phyloP scores from a whole-genome alignment of 2,113 vertebrate genomes.

The Lota lota region DNA sequence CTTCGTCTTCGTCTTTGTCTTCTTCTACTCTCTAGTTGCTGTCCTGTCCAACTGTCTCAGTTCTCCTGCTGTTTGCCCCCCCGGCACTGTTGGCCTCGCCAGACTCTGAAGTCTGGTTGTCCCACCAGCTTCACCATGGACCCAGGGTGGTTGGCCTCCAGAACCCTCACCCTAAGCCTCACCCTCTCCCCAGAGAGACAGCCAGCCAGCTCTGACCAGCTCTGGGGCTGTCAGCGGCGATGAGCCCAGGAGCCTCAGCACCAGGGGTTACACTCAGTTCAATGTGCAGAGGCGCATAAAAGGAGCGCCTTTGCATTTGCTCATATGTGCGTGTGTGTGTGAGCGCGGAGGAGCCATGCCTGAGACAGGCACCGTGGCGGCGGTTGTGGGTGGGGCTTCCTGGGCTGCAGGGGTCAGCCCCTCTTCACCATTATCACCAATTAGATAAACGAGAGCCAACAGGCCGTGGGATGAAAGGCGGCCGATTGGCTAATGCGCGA shows the following conservation, averaged over 20 bases:
- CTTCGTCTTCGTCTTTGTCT: no score
- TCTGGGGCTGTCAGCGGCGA: constrained; percentile 27
- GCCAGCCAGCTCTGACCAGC: constrained; percentile 13
- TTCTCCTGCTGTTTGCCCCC: no score
- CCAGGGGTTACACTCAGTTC: constrained; percentile 61
- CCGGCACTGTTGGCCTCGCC: no score
- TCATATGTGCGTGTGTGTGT: constrained; percentile 29
- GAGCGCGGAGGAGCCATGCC: constrained; percentile 3
- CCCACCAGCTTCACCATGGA: no score
- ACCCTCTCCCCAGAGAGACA: neutral
- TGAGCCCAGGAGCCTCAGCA: constrained; percentile 37
- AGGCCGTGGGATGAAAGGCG: constrained; percentile 68
- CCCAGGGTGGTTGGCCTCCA: no score
- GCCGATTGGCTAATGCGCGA: constrained; percentile 51
- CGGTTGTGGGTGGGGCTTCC: no score
- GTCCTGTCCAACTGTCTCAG: no score
- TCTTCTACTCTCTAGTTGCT: no score
- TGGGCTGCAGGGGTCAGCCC: constrained; percentile 51
- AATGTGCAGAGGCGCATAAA: constrained; percentile 60
- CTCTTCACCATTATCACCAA: constrained; percentile 72
- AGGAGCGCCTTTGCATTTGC: constrained; percentile 13
- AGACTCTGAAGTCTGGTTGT: no score
- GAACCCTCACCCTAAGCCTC: neutral
- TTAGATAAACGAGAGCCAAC: constrained; percentile 77
- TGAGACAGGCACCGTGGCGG: no score